Evolutionary conservation across 2,113 vertebrate species (phyloP).

Genomic region (Chionodraco myersi): DNA sequence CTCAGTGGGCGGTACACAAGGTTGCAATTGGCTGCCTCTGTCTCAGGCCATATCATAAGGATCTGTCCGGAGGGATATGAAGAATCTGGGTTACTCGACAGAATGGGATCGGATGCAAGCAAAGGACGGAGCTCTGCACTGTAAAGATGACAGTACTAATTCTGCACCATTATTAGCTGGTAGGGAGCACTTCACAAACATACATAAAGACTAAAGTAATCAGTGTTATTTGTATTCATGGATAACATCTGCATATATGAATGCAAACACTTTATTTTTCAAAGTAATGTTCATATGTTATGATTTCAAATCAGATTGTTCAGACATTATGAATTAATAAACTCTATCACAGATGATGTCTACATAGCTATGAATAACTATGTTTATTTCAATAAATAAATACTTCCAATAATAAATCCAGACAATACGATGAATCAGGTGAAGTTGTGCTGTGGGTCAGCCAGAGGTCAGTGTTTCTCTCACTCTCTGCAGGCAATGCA

Average conservation of each 20-base stretch:
- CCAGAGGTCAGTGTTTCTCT: background rate
- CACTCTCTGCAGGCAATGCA: background rate
- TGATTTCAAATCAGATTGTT: no score
- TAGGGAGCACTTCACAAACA: no score
- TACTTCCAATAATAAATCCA: background rate
- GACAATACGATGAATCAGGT: background rate
- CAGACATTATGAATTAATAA: no score
- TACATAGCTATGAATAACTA: no score
- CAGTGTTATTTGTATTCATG: no score
- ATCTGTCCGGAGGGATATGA: slow-evolving; percentile 24
- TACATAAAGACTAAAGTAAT: no score
- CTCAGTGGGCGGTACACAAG: slow-evolving; percentile 1
- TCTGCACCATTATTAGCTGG: background rate
- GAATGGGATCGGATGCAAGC: slow-evolving; percentile 10
- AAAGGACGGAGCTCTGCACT: slow-evolving; percentile 3
- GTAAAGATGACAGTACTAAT: background rate
- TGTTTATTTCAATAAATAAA: background rate
- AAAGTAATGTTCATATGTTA: no score
- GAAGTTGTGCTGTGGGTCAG: background rate
- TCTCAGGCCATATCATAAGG: slow-evolving; percentile 46
- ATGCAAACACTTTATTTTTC: no score
- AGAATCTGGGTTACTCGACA: slow-evolving; percentile 48
- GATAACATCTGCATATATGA: no score
- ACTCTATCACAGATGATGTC: no score
- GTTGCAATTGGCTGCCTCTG: slow-evolving; percentile 24